phyloP scores from a whole-genome alignment of 2,888 invertebrate genomes.

The Erpobdella octoculata region DNA sequence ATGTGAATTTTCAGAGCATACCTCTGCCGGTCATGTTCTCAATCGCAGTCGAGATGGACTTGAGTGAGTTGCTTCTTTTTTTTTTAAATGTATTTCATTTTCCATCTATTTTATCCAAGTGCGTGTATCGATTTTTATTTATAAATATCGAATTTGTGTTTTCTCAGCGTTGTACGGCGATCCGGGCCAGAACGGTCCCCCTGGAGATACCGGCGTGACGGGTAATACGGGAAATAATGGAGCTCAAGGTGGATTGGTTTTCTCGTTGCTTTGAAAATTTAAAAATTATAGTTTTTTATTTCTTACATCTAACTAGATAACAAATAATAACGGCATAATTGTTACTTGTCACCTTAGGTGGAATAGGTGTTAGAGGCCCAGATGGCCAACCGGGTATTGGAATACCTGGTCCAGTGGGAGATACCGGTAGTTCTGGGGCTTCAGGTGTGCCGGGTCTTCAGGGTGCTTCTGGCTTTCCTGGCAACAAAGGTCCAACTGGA shows the following conservation, averaged over 20 bases:
- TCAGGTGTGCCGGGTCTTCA: constrained; percentile 21
- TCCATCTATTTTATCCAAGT: no score
- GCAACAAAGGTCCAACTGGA: constrained; percentile 7
- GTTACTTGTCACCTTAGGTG: not conserved
- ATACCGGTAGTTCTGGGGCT: constrained; percentile 15
- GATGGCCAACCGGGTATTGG: not conserved
- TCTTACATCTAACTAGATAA: no score
- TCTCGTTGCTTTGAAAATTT: no score
- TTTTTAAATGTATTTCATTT: not conserved
- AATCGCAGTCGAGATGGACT: constrained; percentile 32
- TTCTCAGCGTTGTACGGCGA: constrained; percentile 14
- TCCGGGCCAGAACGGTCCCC: constrained; percentile 7
- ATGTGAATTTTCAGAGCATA: constrained; percentile 26
- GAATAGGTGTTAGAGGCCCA: not conserved
- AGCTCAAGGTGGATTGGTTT: not conserved
- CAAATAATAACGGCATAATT: not conserved
- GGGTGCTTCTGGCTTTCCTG: constrained; percentile 26
- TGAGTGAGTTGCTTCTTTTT: constrained; percentile 23
- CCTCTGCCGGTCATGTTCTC: constrained; percentile 30
- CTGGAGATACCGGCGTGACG: not conserved
- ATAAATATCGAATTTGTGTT: no score
- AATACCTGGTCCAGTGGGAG: constrained; percentile 31
- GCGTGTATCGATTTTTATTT: no score
- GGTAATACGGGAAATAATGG: not conserved
- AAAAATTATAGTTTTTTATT: no score